These are phyloP conservation scores for Scaptomyza caliginosa DNA, from an alignment of 2,888 invertebrate genomes.

Conservation along the genomic window DNA sequence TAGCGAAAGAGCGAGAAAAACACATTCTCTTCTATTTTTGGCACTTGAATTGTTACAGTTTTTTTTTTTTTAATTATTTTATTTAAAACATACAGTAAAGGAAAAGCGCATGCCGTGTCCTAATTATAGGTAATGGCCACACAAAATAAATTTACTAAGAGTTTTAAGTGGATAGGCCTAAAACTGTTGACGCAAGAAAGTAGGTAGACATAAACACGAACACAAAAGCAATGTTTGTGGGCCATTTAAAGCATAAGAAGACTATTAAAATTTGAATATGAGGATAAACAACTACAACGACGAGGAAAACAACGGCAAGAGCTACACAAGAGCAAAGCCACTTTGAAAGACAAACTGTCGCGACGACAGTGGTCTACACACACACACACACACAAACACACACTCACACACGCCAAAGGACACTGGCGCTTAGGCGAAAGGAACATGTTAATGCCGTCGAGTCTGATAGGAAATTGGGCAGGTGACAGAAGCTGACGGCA, in stretches of 20 bases:
- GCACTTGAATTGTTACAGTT: slow-evolving; percentile 45
- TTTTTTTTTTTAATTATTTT: slow-evolving; percentile 69
- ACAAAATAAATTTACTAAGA: slow-evolving; percentile 28
- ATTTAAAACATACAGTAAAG: slow-evolving; percentile 62
- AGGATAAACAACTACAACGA: slow-evolving; percentile 15
- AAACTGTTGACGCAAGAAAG: slow-evolving; percentile 20
- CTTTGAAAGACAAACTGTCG: slow-evolving; percentile 26
- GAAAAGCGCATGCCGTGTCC: slow-evolving; percentile 43
- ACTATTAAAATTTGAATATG: slow-evolving; percentile 65
- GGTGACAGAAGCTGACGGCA: slow-evolving; percentile 42
- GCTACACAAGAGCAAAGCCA: slow-evolving; percentile 8
- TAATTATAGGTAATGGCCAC: slow-evolving; percentile 53
- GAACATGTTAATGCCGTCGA: slow-evolving; percentile 66
- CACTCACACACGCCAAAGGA: slow-evolving; percentile 25
- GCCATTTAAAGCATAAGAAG: slow-evolving; percentile 58
- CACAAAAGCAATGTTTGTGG: slow-evolving; percentile 5
- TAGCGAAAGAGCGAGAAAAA: background rate
- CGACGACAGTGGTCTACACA: slow-evolving; percentile 11
- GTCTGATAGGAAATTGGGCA: slow-evolving; percentile 36
- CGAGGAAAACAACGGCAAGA: background rate
- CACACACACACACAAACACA: background rate
- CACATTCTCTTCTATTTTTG: slow-evolving; percentile 55
- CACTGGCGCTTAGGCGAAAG: slow-evolving; percentile 17
- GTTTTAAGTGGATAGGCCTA: slow-evolving; percentile 1
- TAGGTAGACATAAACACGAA: slow-evolving; percentile 28